phyloP scores from a whole-genome alignment of 2,113 vertebrate species.

The Fulmarus glacialis region DNA sequence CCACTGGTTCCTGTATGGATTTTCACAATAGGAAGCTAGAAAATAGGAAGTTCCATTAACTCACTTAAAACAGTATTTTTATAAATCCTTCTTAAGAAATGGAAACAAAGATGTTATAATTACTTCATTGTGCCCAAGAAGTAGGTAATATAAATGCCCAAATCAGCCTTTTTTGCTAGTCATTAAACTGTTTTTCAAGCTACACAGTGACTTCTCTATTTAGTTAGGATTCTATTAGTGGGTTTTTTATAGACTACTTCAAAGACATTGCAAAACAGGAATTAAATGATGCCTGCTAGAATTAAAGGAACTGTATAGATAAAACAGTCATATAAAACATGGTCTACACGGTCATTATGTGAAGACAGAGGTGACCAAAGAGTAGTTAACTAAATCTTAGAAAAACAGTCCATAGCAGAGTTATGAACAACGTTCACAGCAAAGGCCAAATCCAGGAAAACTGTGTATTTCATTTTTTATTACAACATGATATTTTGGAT shows the following conservation, averaged over 20 bases:
- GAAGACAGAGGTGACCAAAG: not conserved
- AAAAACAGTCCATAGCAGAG: not conserved
- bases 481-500: not conserved
- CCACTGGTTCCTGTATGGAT: not conserved
- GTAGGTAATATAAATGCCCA: not conserved
- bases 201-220: not conserved
- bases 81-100: not conserved
- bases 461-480: not conserved
- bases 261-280: not conserved
- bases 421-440: not conserved
- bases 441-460: not conserved
- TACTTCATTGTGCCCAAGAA: not conserved
- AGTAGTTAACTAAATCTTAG: not conserved
- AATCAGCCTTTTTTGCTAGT: not conserved
- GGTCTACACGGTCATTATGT: not conserved
- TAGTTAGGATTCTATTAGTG: not conserved
- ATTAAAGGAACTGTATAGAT: not conserved
- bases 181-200: not conserved
- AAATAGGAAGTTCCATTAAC: not conserved
- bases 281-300: not conserved
- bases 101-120: not conserved
- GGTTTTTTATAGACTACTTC: not conserved
- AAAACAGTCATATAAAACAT: not conserved
- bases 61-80: not conserved
- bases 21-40: not conserved